Evolutionary conservation across 2,888 invertebrate genomes (phyloP).

Genomic region (Drosophila kuntzei): DNA sequence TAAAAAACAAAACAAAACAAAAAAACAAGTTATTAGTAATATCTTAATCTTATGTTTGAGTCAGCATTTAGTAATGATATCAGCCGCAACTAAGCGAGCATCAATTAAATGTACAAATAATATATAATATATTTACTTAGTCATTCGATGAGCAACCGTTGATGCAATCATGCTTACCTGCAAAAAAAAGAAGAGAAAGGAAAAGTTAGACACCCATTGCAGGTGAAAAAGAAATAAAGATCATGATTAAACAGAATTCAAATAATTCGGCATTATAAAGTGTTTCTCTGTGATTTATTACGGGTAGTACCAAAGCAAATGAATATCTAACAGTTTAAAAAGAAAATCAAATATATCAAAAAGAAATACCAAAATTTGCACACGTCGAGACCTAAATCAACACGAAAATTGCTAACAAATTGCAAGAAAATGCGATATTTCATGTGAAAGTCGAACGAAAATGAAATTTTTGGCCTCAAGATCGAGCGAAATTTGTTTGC

Average conservation of each 20-base stretch:
- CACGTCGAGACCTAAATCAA: conserved; percentile 64
- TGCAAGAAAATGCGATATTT: conserved; percentile 49
- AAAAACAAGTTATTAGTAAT: not conserved
- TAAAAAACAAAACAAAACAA: not conserved
- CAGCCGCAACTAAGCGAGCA: conserved; percentile 10
- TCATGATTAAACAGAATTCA: conserved; percentile 4
- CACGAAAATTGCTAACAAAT: conserved; percentile 73
- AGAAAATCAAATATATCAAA: conserved; percentile 17
- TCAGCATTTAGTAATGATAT: conserved; percentile 61
- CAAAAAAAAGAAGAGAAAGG: conserved; percentile 35
- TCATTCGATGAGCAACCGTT: conserved; percentile 48
- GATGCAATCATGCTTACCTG: conserved; percentile 60
- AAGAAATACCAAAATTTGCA: conserved; percentile 18
- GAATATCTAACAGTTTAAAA: conserved; percentile 15
- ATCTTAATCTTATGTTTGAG: conserved; percentile 40
- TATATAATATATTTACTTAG: conserved; percentile 46
- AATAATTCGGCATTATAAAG: conserved; percentile 12
- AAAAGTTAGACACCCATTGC: conserved; percentile 23
- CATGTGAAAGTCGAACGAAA: conserved; percentile 48
- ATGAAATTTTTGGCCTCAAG: conserved; percentile 22
- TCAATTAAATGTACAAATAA: conserved; percentile 29
- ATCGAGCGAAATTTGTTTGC: conserved; percentile 63
- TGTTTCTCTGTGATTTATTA: conserved; percentile 29
- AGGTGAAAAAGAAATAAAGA: not conserved
- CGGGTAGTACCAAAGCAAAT: not conserved